Evolutionary conservation across 2,888 invertebrate genomes (phyloP), one percentile per base, ranked within the genome.

Genomic region (Ethmia dodecea): DNA sequence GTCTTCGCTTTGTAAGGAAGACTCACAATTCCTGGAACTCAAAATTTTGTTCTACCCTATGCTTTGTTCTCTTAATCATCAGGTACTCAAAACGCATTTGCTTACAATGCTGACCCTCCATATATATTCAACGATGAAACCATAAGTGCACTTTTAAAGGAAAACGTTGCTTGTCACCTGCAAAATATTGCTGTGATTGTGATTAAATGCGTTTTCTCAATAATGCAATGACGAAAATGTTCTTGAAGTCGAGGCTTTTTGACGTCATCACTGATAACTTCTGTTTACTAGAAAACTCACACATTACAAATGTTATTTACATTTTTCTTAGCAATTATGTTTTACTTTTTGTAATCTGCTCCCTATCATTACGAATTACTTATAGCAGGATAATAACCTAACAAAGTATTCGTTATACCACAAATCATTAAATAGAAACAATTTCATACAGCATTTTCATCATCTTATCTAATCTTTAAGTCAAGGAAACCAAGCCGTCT

Each of bases 121-220:
- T 31, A 14, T 33, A 26, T 31, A 34, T 15, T 14, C 31, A 18
- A n/a, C 8, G 12, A 27, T 33, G 33, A 27, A 33, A 15, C 27
- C 33, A 33, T n/a, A n/a, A 30, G 13, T 20, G 28, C 26, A 31
- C 34, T 13, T 8, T 28, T 33, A 20, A 13, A 43, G 42, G 42
- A 42, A 42, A 42, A 42, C n/a, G 14, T 11, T 3, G 12, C 5
- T 5, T n/a, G 27, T 13, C 37, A 37, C 37, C 35, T 22, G n/a
- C 14, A 31, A 29, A 38, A 42, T 33, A 35, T 26, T 0, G 10
- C n/a, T 3, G 22, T 22, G 22, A 22, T 8, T 29, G n/a, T 26
- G 26, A 26, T 20, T 27, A 18, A 27, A 28, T 31, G 36, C 31
- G 28, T 8, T 20, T 35, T 31, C 11, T 9, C 28, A 27, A 24